Base-by-base conservation (phyloP, 1,140 invertebrate species). In the Phortica variegata region DNA sequence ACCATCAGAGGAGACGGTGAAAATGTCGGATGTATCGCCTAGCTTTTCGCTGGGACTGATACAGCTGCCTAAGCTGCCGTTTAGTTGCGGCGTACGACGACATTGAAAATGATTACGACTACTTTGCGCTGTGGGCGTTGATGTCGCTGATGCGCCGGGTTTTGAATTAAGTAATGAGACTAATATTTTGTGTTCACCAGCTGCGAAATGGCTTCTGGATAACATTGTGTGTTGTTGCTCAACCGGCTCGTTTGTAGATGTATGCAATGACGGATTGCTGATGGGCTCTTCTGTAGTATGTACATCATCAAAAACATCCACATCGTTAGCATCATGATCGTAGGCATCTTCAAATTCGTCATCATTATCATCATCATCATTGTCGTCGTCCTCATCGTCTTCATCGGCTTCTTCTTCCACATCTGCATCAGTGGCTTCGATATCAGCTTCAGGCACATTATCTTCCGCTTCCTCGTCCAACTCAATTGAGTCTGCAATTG, bases 21-120 rank as follows among this genome's bases (percentile, higher is more conserved):
- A 75, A 20, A 75, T 74, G 41, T 75, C 73, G 0, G 73, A 75
- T 44, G 71, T 73, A 16, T 75, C 73, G 1, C 69, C 69, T 8
- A 72, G 34, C 10, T 75, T 74, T 32, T 75, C 73, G 33, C 65
- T 75, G 0, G 72, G 65, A 21, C 72, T 72, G 9, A 74, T 65
- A 34, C 71, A 73, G 21, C 70, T 74, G 3, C 63, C 70, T 7
- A 73, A 32, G 15, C 70, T 73, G 2, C 70, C 65, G 13, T 73
- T 73, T 0, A 71, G 38, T 47, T 70, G 70, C 2, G 69, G 61
- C 6, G 63, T 66, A 5, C 63, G 47, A 0, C 65, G 46, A 13
- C 52, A 56, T 12, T 54, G 52, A 3, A 58, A 53, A 4, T 52
- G 48, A 13, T 47, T 51, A 10, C 45, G 41, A 2, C 39, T 18